Evolutionary conservation across 2,888 invertebrate species (phyloP), one percentile per base, ranked within the genome.

Genomic region (Trachelus tabidus): DNA sequence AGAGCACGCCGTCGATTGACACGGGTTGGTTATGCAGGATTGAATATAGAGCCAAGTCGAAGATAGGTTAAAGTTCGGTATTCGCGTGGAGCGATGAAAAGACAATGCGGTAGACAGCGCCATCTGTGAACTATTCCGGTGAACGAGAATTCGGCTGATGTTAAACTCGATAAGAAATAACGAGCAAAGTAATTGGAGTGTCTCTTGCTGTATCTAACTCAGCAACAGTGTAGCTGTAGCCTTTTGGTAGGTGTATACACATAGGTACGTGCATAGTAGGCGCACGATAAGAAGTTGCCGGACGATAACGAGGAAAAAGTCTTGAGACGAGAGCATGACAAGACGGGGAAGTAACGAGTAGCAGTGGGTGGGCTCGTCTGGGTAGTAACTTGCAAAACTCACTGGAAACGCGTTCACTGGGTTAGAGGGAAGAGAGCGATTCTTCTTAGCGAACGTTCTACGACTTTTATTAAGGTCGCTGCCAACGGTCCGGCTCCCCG

Each of bases 1-100:
- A 69, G 76, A 78, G 76, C 75, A 76, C 78, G 79, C 81, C 80
- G 84, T 83, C 84, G 84, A 85, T 85, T 84, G 82, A 84, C 82
- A 85, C 80, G 82, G 81, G 79, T 78, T 79, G 68, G 75, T 30
- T 75, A 37, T 69, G 23, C 9, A 56, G 56, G 23, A 56, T 56
- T 9, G 56, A 23, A 56, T 56, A 56, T 9, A 56, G 23, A 56
- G 9, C 23, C 56, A 23, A 56, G 9, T 56, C 23, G 9, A 56
- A 56, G 56, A 23, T 23, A 23, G 56, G 56, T 23, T 15, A 2
- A 56, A 9, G 23, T 56, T 23, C 23, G 23, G 56, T 9, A 56
- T 56, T 23, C 56, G 6, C 23, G 6, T 23, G 23, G 9, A 56
- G 56, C 56, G 15, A 9, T 0, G 56, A 23, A 56, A 23, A 9